Evolutionary conservation across 2,888 invertebrate genomes (phyloP).

Genomic region (Aethes cnicana): DNA sequence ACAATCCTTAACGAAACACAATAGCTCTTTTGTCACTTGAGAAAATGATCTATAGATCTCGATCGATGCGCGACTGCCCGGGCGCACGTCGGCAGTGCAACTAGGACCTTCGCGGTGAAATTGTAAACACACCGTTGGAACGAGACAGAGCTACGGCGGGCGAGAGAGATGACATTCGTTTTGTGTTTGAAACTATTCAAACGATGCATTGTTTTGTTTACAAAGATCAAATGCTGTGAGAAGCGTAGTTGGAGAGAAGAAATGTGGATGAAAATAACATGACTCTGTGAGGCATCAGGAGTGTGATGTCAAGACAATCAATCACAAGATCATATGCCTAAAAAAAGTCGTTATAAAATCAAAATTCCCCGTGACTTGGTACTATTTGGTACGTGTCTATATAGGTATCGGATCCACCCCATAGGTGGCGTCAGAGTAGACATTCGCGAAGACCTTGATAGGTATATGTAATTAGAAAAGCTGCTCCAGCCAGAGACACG

Average conservation of each 20-base stretch:
- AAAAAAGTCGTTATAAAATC: no score
- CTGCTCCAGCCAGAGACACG: no score
- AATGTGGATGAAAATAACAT: conserved; percentile 1
- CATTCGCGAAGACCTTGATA: no score
- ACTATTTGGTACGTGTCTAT: no score
- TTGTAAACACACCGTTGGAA: conserved; percentile 61
- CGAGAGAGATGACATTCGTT: conserved; percentile 48
- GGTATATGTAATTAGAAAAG: no score
- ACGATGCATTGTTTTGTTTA: conserved; percentile 43
- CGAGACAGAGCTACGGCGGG: conserved; percentile 43
- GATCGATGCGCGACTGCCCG: conserved; percentile 45
- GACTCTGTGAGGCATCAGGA: conserved; percentile 10
- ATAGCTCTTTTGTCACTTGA: conserved; percentile 40
- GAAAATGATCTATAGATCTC: conserved; percentile 36
- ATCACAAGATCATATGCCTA: no score
- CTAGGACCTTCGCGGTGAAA: conserved; percentile 55
- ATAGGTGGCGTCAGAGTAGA: no score
- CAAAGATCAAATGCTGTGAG: conserved; percentile 32
- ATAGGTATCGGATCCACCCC: no score
- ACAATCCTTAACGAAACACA: conserved; percentile 40
- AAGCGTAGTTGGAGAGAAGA: background rate
- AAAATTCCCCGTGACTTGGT: no score
- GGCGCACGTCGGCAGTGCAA: conserved; percentile 53
- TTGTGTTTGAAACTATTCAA: conserved; percentile 52
- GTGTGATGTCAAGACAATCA: no score